These are phyloP conservation scores for Eilema sororculum DNA, from an alignment of 2,888 invertebrate genomes.

Conservation along the genomic window DNA sequence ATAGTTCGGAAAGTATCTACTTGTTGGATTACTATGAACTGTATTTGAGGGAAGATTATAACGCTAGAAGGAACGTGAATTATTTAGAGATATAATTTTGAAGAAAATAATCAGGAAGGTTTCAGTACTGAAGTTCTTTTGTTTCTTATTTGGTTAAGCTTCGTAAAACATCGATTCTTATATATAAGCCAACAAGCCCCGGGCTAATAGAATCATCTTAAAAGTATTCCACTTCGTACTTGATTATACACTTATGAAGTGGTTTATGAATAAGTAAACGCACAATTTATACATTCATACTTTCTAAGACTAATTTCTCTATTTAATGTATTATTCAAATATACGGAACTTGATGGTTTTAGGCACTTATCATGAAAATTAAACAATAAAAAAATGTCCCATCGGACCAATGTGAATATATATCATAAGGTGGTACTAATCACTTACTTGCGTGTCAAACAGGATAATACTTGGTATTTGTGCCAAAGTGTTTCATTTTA, in stretches of 20 bases:
- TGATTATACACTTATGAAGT: no score
- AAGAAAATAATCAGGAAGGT: background rate
- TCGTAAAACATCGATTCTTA: no score
- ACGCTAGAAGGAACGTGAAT: background rate
- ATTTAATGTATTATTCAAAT: background rate
- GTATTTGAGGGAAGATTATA: background rate
- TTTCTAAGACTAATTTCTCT: no score
- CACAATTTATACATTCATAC: no score
- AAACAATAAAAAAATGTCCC: background rate
- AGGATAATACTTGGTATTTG: constrained; percentile 9
- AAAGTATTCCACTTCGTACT: no score
- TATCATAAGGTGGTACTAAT: constrained; percentile 31
- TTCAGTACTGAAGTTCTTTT: background rate
- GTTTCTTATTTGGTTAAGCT: background rate
- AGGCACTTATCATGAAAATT: background rate
- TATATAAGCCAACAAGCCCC: no score
- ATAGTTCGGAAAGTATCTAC: background rate
- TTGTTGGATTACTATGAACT: background rate
- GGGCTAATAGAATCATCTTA: no score
- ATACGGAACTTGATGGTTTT: background rate
- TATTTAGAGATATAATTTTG: background rate
- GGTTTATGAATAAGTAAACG: no score
- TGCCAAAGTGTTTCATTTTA: constrained; percentile 23
- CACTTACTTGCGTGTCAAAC: constrained; percentile 36
- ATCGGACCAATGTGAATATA: constrained; percentile 10